These are phyloP conservation scores for Troilus luridus DNA, from an alignment of 2,888 invertebrate genomes.

Conservation along the genomic window DNA sequence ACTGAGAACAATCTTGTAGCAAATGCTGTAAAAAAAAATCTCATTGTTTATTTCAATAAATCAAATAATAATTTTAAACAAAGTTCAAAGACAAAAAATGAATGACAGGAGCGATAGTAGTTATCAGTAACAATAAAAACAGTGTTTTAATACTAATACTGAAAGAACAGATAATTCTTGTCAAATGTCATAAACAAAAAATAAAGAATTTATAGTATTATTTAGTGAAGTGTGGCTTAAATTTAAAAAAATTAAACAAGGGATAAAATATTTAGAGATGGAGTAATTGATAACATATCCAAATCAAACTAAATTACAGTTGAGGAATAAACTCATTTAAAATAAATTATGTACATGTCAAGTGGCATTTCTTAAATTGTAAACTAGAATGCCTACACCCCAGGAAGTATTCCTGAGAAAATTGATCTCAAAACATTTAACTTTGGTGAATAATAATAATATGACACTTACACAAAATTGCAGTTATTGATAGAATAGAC, in stretches of 20 bases:
- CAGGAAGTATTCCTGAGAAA: background rate
- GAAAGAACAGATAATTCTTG: background rate
- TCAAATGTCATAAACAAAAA: background rate
- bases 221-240: background rate
- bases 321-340: background rate
- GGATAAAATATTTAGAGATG: background rate
- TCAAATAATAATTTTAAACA: background rate
- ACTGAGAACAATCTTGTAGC: conserved; percentile 95
- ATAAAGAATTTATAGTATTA: background rate
- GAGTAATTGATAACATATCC: background rate
- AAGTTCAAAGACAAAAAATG: background rate
- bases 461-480: conserved; percentile 87
- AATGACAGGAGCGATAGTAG: background rate
- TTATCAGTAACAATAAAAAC: background rate
- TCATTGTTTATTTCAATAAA: background rate
- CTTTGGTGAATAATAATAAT: background rate
- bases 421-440: background rate
- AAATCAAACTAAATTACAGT: background rate
- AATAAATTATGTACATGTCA: background rate
- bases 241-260: background rate
- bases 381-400: background rate
- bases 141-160: background rate
- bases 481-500: conserved; percentile 90
- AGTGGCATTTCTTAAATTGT: background rate
- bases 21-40: conserved; percentile 77